Evolutionary conservation across 92 coral and sea anemone species (phyloP), one percentile per base, ranked within the genome.

Genomic region (Metridium senile): DNA sequence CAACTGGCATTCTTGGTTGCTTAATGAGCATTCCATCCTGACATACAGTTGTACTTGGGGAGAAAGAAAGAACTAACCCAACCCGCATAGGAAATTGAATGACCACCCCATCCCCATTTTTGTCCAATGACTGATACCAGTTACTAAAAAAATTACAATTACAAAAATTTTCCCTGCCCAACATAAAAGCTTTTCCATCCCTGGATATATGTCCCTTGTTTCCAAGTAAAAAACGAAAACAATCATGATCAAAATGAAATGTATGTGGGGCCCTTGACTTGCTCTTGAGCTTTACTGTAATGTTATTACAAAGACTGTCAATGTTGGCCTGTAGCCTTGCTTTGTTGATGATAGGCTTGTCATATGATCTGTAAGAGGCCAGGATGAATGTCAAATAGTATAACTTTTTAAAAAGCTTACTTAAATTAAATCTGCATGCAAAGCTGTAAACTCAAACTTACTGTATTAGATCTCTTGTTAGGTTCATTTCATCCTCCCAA

Each of bases 111-210:
- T 89, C 89, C 46, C 90, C 90, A 65, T 85, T 85, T 66, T 66
- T 85, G 66, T 89, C 93, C 69, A 89, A 56, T 9, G 82, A 81
- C 58, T 85, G 87, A 27, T 77, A 82, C 93, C 93, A 89, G 28
- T 20, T 70, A 16, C 70, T 6, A 27, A 58, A 78, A 26, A 81
- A 77, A 47, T 69, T 77, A 61, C 77, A 68, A 23, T 30, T 67
- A 29, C 33, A 34, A 34, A 89, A 89, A 71, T 85, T 87, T 26
- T 53, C 47, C 69, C 56, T 77, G 32, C 35, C 58, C 30, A 85
- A 26, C 78, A 89, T 49, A 13, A 64, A 66, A 13, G 87, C 83
- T 70, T 89, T 89, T 46, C 85, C 79, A 79, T 89, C 93, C 17
- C 71, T 79, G 53, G 81, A 74, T 20, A 64, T 26, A 13, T 54